Evolutionary conservation across 2,113 vertebrate genomes (phyloP).

Genomic region (Okapia johnstoni): DNA sequence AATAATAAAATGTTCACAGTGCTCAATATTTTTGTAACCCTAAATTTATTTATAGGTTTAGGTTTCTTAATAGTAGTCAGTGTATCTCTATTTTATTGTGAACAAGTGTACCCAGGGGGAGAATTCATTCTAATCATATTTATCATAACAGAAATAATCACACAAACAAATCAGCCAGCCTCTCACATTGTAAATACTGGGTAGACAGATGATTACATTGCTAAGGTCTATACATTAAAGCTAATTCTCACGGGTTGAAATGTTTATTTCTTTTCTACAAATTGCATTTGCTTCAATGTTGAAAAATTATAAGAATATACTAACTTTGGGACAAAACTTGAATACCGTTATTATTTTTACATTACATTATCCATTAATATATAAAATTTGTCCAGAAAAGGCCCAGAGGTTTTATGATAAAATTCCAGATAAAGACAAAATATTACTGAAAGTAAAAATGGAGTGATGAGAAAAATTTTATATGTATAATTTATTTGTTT

Average conservation of each 20-base stretch:
- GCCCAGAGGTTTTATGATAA: not conserved
- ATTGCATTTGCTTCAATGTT: not conserved
- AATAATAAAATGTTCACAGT: slow-evolving; percentile 76
- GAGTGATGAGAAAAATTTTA: not conserved
- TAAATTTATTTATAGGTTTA: slow-evolving; percentile 78
- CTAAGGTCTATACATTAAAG: slow-evolving; percentile 71
- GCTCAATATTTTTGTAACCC: slow-evolving; percentile 58
- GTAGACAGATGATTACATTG: slow-evolving; percentile 59
- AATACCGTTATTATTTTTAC: not conserved
- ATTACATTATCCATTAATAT: not conserved
- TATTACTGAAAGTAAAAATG: not conserved
- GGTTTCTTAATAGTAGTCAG: slow-evolving; percentile 69
- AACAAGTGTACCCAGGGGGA: slow-evolving; percentile 63
- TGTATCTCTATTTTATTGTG: slow-evolving; percentile 63
- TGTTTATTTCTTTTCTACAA: slow-evolving; percentile 35
- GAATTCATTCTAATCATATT: slow-evolving; percentile 76
- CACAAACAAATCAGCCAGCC: slow-evolving; percentile 62
- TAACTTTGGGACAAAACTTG: not conserved
- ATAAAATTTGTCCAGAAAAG: not conserved
- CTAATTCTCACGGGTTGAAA: slow-evolving; percentile 57
- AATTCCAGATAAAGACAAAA: not conserved
- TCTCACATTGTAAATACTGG: slow-evolving; percentile 49
- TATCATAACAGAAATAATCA: slow-evolving; percentile 69
- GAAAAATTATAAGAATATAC: not conserved
- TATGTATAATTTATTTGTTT: not conserved